Base-by-base conservation (phyloP, 2,113 vertebrate species). In the Sprattus sprattus region DNA sequence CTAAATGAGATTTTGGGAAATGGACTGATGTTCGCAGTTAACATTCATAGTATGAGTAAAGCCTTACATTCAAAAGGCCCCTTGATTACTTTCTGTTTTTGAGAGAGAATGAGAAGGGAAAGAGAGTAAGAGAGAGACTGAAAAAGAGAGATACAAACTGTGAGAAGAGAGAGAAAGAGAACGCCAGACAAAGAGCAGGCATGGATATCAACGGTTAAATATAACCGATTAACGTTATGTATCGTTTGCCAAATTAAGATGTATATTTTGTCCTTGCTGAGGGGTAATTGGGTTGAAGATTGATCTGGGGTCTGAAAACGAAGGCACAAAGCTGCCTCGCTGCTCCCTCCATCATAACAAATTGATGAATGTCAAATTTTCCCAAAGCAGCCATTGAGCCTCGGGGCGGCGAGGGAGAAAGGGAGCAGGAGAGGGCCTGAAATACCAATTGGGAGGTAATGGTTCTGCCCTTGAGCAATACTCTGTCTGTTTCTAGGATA, bases 301-400 rank as follows among this genome's bases (percentile, higher is more conserved):
- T 84, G 82, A 87, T 87, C 67, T 75, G 82, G 82, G 82, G 5
- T 57, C 64, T 60, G 50, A 57, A 57, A 67, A 57, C 57, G 82
- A 83, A 82, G 86, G 67, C 86, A 84, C 67, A 46, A 67, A 20
- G 71, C 86, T 84, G 81, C 81, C 83, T 57, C 67, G 60, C 81
- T 49, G 45, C 83, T 83, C 86, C 83, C 86, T 87, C 82, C 86
- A 87, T 87, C 86, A 87, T 87, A 87, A 84, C 86, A 87, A 87
- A 87, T 87, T 84, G 86, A 87, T 87, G 86, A 87, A 87, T 87
- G 86, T 81, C 86, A 83, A 81, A 87, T 84, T 87, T 87, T 44
- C 82, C 82, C 82, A 87, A 86, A 86, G 81, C 85, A 81, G 86
- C 86, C 82, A 75, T 84, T 32, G 52, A 81, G 82, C 85, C 85